Percentiles rank a stretch among this genome's conserved stretches.
phyloP scores from a whole-genome alignment of 2,797 vertebrate species.

The Dryobates pubescens region DNA sequence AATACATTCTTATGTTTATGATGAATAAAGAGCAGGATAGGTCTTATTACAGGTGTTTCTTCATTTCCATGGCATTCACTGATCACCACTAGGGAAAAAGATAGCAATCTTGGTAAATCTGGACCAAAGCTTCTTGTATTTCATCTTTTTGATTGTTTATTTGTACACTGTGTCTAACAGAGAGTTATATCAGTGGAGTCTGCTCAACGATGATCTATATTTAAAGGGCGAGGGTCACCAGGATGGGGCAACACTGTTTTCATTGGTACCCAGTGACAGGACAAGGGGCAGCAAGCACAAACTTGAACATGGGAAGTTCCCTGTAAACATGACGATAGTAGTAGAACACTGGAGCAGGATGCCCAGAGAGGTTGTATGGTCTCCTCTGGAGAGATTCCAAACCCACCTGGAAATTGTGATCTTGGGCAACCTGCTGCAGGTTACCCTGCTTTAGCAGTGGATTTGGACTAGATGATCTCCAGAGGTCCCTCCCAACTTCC shows the following conservation, averaged over 20 bases:
- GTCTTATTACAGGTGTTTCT: not conserved
- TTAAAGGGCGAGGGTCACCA: not conserved
- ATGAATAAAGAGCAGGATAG: rapidly evolving
- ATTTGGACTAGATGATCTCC: no score
- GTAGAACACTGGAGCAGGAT: not conserved
- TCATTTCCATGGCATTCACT: rapidly evolving
- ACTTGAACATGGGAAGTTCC: not conserved
- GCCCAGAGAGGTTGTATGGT: not conserved
- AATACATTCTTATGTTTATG: rapidly evolving
- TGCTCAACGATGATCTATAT: not conserved
- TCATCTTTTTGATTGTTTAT: not conserved
- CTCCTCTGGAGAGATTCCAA: not conserved
- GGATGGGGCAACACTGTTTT: no score
- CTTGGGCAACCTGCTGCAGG: not conserved
- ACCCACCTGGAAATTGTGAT: no score
- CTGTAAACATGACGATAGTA: not conserved
- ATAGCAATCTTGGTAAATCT: not conserved
- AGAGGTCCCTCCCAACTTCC: no score
- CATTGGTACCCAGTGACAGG: no score
- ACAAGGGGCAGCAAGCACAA: not conserved
- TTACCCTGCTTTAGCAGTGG: not conserved
- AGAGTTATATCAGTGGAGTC: not conserved
- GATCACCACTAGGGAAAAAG: not conserved
- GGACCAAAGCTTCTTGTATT: not conserved
- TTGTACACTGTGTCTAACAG: not conserved